phyloP scores from a whole-genome alignment of 2,888 invertebrate species.

The Stenotaenia linearis region DNA sequence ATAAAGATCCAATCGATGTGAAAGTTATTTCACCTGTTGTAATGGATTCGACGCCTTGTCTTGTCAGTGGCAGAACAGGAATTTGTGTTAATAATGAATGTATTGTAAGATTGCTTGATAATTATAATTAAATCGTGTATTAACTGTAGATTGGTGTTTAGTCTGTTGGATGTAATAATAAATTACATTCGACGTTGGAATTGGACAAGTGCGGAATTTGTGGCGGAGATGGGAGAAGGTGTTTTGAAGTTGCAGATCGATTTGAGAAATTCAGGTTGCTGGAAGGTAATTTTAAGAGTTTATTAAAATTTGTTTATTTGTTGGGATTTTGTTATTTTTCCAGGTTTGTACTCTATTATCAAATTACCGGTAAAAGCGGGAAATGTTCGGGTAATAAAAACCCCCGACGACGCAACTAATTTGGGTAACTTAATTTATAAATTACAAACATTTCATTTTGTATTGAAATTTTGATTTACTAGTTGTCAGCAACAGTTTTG shows the following conservation, averaged over 20 bases:
- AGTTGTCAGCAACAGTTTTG: not conserved
- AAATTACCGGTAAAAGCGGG: not conserved
- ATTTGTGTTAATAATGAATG: not conserved
- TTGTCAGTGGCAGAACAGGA: not conserved
- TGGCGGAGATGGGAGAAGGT: constrained; percentile 39
- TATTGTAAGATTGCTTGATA: not conserved
- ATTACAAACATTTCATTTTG: too few relatives aligned
- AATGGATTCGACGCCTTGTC: not conserved
- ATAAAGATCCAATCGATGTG: not conserved
- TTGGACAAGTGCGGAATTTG: constrained; percentile 53
- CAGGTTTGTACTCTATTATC: not conserved
- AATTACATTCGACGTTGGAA: not conserved
- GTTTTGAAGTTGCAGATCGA: constrained; percentile 37
- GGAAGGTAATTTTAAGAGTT: not conserved
- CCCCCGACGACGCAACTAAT: not conserved
- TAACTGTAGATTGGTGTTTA: not conserved
- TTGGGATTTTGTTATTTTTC: not conserved
- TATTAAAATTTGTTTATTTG: not conserved
- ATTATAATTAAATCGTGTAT: not conserved
- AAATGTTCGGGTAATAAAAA: not conserved
- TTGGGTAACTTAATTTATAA: not conserved
- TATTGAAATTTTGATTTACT: too few relatives aligned
- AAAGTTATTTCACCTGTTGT: not conserved
- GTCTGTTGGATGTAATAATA: not conserved
- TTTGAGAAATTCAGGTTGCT: not conserved